Conservation (phyloP, 2,888 invertebrate genomes). For the Balanococcus diminutus region DNA sequence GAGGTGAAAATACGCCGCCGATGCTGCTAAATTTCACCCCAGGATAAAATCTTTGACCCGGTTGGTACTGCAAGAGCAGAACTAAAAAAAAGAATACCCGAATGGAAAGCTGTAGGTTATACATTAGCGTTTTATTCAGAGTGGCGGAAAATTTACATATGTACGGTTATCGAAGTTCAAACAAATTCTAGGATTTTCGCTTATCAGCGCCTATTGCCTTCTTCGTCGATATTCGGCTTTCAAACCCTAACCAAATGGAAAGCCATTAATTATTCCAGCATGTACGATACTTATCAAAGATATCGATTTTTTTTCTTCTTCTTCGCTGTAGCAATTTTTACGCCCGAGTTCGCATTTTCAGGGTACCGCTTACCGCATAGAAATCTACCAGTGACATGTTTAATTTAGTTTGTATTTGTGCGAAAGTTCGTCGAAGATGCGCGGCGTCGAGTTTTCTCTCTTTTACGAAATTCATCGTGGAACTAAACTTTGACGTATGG, state of each 20-base stretch:
- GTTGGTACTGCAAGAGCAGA: background rate
- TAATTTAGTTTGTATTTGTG: background rate
- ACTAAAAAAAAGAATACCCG: background rate
- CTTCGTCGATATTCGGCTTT: background rate
- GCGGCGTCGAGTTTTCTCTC: background rate
- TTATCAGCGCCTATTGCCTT: conserved; percentile 35
- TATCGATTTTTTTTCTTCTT: background rate
- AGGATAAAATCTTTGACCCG: conserved; percentile 29
- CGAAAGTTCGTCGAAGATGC: background rate
- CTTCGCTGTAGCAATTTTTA: background rate
- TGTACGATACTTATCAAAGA: background rate
- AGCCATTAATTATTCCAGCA: conserved; percentile 30
- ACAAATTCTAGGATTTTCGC: conserved; percentile 4
- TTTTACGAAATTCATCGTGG: background rate
- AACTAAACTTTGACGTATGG: conserved; percentile 9
- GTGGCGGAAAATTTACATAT: conserved; percentile 18
- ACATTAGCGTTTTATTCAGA: background rate
- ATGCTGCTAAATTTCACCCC: background rate
- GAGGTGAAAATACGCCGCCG: conserved; percentile 12
- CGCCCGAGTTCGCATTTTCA: background rate
- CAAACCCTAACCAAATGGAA: conserved; percentile 9
- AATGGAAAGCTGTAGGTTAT: background rate
- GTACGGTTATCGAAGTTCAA: conserved; percentile 26
- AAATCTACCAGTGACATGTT: background rate
- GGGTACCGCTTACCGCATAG: too few relatives aligned